A percentile compares a stretch with the other conserved stretches of the same genome.
These are phyloP conservation scores for Calosoma granatense DNA, from an alignment of 1,140 invertebrate genomes.

Conservation along the genomic window DNA sequence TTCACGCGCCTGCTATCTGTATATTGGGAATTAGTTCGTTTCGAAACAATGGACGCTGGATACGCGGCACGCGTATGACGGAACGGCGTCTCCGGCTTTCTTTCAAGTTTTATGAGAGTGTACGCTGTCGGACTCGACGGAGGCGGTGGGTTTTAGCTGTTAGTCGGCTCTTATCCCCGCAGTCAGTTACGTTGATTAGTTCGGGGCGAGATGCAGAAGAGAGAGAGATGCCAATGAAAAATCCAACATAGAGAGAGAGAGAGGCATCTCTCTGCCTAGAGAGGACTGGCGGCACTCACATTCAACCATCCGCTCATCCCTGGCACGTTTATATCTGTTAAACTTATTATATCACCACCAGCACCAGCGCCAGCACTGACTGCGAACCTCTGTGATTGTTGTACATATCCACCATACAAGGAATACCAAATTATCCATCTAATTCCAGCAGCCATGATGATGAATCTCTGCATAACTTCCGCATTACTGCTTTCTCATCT, in stretches of 20 bases:
- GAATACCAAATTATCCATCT: not conserved
- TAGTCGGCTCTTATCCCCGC: not conserved
- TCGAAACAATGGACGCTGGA: not conserved
- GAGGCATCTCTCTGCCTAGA: too few relatives aligned
- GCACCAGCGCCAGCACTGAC: too few relatives aligned
- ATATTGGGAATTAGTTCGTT: not conserved
- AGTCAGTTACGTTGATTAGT: slow-evolving; percentile 6
- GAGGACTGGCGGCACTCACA: too few relatives aligned
- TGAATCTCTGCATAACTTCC: not conserved
- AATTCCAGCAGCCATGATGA: not conserved
- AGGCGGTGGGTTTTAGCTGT: not conserved
- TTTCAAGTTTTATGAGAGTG: slow-evolving; percentile 2
- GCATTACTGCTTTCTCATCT: not conserved
- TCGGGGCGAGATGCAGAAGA: not conserved
- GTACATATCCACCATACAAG: not conserved
- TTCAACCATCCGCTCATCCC: too few relatives aligned
- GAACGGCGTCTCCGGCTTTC: not conserved
- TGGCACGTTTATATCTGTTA: not conserved
- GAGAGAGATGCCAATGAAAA: slow-evolving; percentile 2
- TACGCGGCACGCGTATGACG: not conserved
- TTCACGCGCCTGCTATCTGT: not conserved
- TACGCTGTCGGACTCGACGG: not conserved
- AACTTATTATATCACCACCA: not conserved
- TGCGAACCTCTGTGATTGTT: not conserved
- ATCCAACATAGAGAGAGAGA: not conserved